Evolutionary conservation across 2,797 vertebrate genomes (phyloP), one percentile per base, ranked within the genome.

Genomic region (Anableps anableps): DNA sequence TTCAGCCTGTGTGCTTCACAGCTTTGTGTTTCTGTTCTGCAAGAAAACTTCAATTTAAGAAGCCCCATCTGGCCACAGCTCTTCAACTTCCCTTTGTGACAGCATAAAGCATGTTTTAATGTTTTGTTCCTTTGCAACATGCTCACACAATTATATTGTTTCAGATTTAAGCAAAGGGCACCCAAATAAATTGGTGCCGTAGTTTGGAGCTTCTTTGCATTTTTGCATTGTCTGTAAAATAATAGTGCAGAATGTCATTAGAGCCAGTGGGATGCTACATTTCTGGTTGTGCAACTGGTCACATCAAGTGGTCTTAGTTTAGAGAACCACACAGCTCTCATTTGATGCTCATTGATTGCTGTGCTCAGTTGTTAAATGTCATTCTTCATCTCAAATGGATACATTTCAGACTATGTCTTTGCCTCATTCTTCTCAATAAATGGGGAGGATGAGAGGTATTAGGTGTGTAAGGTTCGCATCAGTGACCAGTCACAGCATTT

Each of bases 41-140:
- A 4, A 70, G 84, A 71, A 88, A 76, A 80, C 79, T 68, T 75
- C 79, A 29, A 81, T 90, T 82, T 78, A 79, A 71, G 53, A 72
- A n/a, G 79, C 76, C 66, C 75, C n/a, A 14, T 79, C 71, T 77
- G 62, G 70, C 79, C 26, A 76, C 38, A 38, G 80, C 71, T 23
- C 66, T 78, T 62, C 31, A 73, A 64, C 29, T 16, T 66, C 16
- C 16, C 60, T 41, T n/a, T 26, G n/a, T 29, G 62, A 72, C 78
- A 45, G 29, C 16, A 0, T 17, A 31, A 75, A 43, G 23, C 6
- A 71, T 58, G 5, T 11, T 50, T 74, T 60, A 68, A 13, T 38
- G 26, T n/a, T 76, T 53, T 36, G 77, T 68, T 7, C 51, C 60
- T 47, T 13, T 11, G 41, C 43, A n/a, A 19, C 31, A 29, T 16